Evolutionary conservation across 2,113 vertebrate genomes (phyloP).

Genomic region (Corythoichthys haematopterus): DNA sequence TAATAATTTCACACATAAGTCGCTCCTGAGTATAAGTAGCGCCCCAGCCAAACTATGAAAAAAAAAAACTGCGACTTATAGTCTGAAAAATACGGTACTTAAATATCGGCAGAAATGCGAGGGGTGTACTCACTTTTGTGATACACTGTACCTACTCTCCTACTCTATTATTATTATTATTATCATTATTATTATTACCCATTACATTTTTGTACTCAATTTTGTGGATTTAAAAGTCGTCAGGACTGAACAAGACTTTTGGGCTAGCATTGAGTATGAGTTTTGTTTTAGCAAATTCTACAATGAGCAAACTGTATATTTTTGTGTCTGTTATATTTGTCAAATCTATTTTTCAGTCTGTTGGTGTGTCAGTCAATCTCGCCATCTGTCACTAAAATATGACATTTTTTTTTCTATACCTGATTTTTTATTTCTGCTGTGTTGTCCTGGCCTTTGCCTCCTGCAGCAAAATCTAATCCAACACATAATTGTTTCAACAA

Average conservation of each 20-base stretch:
- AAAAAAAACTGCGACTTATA: too few relatives aligned
- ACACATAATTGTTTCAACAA: neutral
- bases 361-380: neutral
- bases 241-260: neutral
- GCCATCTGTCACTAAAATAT: neutral
- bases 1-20: too few relatives aligned
- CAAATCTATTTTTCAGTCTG: neutral
- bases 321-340: neutral
- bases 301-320: neutral
- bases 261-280: neutral
- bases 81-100: too few relatives aligned
- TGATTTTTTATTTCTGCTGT: neutral
- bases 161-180: too few relatives aligned
- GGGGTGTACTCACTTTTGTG: too few relatives aligned
- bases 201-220: too few relatives aligned
- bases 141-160: too few relatives aligned
- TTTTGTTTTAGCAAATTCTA: neutral
- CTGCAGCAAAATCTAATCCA: constrained; percentile 14
- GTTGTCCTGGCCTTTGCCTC: constrained; percentile 5
- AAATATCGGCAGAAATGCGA: too few relatives aligned
- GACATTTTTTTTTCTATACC: constrained; percentile 24
- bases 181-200: too few relatives aligned
- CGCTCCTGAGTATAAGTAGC: too few relatives aligned
- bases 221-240: neutral
- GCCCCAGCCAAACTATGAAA: too few relatives aligned